These are phyloP conservation scores for Thamnaconus septentrionalis DNA, from an alignment of 2,113 vertebrate species.

Conservation along the genomic window DNA sequence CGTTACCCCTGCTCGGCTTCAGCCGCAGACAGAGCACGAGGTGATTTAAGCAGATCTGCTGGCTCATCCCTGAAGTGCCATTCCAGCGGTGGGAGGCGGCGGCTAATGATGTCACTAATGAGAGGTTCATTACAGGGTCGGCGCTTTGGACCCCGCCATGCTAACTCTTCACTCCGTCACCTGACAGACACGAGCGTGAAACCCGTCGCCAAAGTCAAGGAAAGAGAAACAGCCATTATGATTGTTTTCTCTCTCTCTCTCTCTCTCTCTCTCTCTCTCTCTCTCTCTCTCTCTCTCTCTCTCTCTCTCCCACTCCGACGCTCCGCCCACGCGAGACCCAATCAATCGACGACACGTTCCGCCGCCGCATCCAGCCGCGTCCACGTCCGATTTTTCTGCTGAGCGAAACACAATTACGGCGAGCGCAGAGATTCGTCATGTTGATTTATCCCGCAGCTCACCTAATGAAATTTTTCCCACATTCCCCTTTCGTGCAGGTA, in stretches of 20 bases:
- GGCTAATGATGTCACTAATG: slow-evolving; percentile 68
- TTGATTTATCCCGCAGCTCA: slow-evolving; percentile 69
- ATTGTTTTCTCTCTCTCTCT: too few relatives aligned
- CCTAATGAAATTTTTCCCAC: slow-evolving; percentile 69
- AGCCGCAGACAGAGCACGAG: slow-evolving; percentile 5
- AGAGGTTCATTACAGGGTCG: slow-evolving; percentile 63
- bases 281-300: too few relatives aligned
- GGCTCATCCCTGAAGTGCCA: slow-evolving; percentile 37
- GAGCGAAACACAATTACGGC: slow-evolving; percentile 70
- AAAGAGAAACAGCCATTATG: too few relatives aligned
- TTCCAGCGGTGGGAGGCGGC: slow-evolving; percentile 23
- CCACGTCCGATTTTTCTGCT: slow-evolving; percentile 52
- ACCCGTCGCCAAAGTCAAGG: neutral
- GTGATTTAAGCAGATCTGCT: slow-evolving; percentile 36
- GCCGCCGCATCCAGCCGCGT: slow-evolving; percentile 25
- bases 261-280: too few relatives aligned
- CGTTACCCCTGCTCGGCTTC: neutral
- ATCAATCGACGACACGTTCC: slow-evolving; percentile 1
- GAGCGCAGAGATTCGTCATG: slow-evolving; percentile 65
- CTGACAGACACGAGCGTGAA: neutral
- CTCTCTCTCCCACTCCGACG: neutral
- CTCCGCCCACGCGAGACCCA: neutral
- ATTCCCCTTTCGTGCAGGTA: slow-evolving; percentile 53
- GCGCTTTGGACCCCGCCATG: slow-evolving; percentile 32
- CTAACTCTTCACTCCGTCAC: slow-evolving; percentile 27